Base-by-base conservation (phyloP, 2,888 invertebrate species). In the Pycnomerus fuliginosus region DNA sequence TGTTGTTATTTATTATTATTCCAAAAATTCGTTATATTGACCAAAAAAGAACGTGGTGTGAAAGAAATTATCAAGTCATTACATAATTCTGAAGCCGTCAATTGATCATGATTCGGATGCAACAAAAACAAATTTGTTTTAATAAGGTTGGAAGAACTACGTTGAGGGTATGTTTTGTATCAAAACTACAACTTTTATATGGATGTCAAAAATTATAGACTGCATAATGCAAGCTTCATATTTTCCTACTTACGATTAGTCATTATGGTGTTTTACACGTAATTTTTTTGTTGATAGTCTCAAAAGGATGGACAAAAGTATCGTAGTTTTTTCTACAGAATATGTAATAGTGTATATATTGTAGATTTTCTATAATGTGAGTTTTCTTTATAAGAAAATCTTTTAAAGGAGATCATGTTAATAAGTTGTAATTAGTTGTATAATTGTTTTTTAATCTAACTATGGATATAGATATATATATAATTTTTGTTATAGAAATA, bases 361-460 rank as follows among this genome's bases (percentile, higher is more conserved):
- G 64, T 66, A 66, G 65, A 65, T 70, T 70, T 69, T 70, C 65
- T 68, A 69, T 65, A 62, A 53, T 60, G 56, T 61, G 61, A 65
- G 62, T 69, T 69, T 69, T 70, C 67, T 69, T 69, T 68, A 69
- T 68, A 70, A 70, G 69, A 69, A 69, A 69, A 68, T 65, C 61
- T 66, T 67, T 67, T 64, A 64, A n/a, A 65, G 56, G 50, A 56
- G 50, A 53, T 58, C 56, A 65, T 65, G 67, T 68, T 69, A 62
- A 63, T 63, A 61, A 61, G 63, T 66, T 69, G 68, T 69, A 69
- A 70, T 68, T 70, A 70, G 65, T 68, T 70, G 69, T 70, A 70
- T 63, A 68, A 65, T 69, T 69, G 66, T 68, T 69, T 69, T 67
- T 62, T 65, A 64, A 64, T 65, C 60, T 61, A 61, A 61, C 55